Evolutionary conservation across 2,888 invertebrate genomes (phyloP).

Genomic region (Deilephila porcellus): DNA sequence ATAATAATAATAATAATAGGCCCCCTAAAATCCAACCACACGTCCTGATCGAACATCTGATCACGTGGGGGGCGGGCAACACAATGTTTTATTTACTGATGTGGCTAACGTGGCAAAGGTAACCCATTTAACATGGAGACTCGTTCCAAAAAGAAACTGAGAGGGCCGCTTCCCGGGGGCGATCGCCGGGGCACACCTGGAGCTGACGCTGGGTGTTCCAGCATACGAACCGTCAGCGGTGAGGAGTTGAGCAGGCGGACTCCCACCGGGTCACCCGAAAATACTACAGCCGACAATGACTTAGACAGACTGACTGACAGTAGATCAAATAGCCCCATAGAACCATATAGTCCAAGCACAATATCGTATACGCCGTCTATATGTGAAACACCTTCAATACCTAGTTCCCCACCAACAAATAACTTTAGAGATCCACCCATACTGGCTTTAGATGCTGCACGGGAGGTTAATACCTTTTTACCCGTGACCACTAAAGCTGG

Average conservation of each 20-base stretch:
- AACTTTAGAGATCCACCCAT: no score
- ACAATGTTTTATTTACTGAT: neutral
- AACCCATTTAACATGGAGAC: constrained; percentile 20
- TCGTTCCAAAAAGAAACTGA: neutral
- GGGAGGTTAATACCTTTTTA: no score
- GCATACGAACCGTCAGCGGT: constrained; percentile 17
- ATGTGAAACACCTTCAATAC: no score
- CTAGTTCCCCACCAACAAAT: no score
- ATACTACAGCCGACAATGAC: neutral
- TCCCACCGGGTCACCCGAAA: constrained; percentile 2
- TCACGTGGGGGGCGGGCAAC: constrained; percentile 10
- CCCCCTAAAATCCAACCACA: constrained; percentile 10
- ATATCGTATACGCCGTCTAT: no score
- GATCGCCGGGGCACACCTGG: constrained; percentile 30
- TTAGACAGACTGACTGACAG: neutral
- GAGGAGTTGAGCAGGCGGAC: constrained; percentile 19
- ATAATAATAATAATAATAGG: neutral
- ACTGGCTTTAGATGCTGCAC: no score
- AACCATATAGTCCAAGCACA: no score
- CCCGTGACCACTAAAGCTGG: no score
- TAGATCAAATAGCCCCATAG: neutral
- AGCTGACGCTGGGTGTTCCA: constrained; percentile 2
- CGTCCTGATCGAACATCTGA: neutral
- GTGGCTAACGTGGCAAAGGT: neutral
- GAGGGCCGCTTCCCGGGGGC: constrained; percentile 30